Conservation (phyloP, 2,888 invertebrate species). For the Leptinotarsa rubiginosa region DNA sequence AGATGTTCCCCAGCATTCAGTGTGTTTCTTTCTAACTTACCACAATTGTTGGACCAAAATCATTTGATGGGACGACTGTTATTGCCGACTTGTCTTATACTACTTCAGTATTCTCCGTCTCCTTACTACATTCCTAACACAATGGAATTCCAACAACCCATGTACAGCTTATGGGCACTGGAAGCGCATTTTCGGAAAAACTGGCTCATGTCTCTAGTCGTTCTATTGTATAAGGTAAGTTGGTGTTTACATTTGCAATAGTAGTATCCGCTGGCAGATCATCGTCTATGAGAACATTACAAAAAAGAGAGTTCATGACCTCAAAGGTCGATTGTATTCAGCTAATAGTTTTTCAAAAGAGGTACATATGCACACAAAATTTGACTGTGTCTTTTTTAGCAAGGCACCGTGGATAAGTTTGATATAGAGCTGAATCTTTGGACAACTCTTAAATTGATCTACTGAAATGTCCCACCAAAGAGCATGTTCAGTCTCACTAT, state of each 20-base stretch:
- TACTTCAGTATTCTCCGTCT: slow-evolving; percentile 86
- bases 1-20: slow-evolving; percentile 95
- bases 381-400: too few relatives aligned
- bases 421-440: too few relatives aligned
- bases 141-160: slow-evolving; percentile 73
- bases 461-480: too few relatives aligned
- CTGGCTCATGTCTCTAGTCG: slow-evolving; percentile 93
- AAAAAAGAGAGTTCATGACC: too few relatives aligned
- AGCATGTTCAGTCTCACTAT: too few relatives aligned
- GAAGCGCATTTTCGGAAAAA: slow-evolving; percentile 88
- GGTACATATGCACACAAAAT: too few relatives aligned
- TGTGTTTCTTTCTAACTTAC: slow-evolving; percentile 92
- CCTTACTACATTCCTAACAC: slow-evolving; percentile 72
- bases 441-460: too few relatives aligned
- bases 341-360: too few relatives aligned
- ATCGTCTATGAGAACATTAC: too few relatives aligned
- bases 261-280: too few relatives aligned
- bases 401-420: too few relatives aligned
- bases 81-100: slow-evolving; percentile 83
- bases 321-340: too few relatives aligned
- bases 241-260: neutral
- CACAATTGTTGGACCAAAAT: slow-evolving; percentile 95
- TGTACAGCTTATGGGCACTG: slow-evolving; percentile 89
- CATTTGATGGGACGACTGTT: slow-evolving; percentile 92
- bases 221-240: slow-evolving; percentile 92